Evolutionary conservation across 2,797 vertebrate genomes (phyloP), one percentile per base, ranked within the genome.

Genomic region (Melanitta fusca): DNA sequence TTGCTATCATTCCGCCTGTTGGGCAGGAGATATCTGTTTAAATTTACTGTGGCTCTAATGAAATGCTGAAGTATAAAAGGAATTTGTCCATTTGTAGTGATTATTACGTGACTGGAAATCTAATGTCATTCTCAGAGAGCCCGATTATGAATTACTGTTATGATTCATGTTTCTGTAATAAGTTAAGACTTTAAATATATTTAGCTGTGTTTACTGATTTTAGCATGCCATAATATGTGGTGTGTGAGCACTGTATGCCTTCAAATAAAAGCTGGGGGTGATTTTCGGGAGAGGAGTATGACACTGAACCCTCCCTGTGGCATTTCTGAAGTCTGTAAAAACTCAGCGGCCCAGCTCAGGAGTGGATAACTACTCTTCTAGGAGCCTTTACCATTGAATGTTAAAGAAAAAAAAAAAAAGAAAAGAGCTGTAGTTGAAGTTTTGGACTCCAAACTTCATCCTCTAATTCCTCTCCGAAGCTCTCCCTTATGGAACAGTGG

Each of bases 161-260:
- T 60, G 66, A 64, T 80, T 82, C 34, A 19, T 57, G 47, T 81
- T 94, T 88, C 45, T 58, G 73, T 80, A 32, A 75, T 94, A 70
- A 68, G n/a, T 92, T 91, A 95, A 89, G 77, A 74, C 43, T 91
- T 91, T 51, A 79, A 91, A 77, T 92, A 53, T 86, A 75, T 89
- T 28, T 95, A 43, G 25, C 32, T 84, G 56, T 91, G 66, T 91
- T 83, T 82, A 73, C 75, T 87, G 78, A 36, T 65, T 92, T 87
- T 49, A 91, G 47, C 19, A 58, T 83, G 72, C 78, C 73, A 47
- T 95, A 83, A 78, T 95, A 22, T 89, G 43, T 85, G 57, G 27
- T 7, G 41, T 72, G 25, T 73, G 62, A 86, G 83, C 47, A 25
- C 41, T 80, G 0, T 47, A 43, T 19, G 56, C 60, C 38, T 95